phyloP scores from a whole-genome alignment of 2,888 invertebrate genomes.

The Drosophila ezoana region DNA sequence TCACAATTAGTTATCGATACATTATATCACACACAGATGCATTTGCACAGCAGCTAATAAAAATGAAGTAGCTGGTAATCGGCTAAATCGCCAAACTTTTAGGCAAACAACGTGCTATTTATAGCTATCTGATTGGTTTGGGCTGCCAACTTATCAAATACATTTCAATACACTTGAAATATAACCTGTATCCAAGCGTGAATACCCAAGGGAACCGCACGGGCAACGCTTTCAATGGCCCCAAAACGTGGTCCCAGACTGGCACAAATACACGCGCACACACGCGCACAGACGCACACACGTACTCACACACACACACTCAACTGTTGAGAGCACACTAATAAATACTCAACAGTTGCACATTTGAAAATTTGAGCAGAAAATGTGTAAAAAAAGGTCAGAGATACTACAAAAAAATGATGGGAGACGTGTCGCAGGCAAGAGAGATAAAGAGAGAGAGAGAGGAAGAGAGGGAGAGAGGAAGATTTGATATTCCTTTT shows the following conservation, averaged over 20 bases:
- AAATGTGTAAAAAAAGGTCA: constrained; percentile 44
- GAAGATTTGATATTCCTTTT: constrained; percentile 26
- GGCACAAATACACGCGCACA: constrained; percentile 16
- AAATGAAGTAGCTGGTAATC: constrained; percentile 7
- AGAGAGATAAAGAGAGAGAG: constrained; percentile 1
- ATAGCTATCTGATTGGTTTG: constrained; percentile 52
- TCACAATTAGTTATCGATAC: not conserved
- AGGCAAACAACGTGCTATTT: constrained; percentile 20
- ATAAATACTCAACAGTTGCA: constrained; percentile 72
- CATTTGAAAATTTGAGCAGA: constrained; percentile 60
- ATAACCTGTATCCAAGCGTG: constrained; percentile 59
- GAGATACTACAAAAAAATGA: constrained; percentile 28
- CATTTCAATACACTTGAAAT: constrained; percentile 51
- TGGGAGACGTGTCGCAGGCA: not conserved
- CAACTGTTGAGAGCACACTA: constrained; percentile 17
- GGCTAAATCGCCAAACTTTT: not conserved
- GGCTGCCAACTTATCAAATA: constrained; percentile 29
- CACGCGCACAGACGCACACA: constrained; percentile 2
- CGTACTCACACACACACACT: constrained; percentile 7
- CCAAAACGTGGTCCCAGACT: constrained; percentile 18
- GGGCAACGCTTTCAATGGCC: constrained; percentile 10
- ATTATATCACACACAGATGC: not conserved
- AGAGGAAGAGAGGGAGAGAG: not conserved
- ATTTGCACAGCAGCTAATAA: not conserved
- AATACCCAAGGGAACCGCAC: constrained; percentile 48